phyloP scores from a whole-genome alignment of 2,888 invertebrate genomes.

The Dasypogon diadema region DNA sequence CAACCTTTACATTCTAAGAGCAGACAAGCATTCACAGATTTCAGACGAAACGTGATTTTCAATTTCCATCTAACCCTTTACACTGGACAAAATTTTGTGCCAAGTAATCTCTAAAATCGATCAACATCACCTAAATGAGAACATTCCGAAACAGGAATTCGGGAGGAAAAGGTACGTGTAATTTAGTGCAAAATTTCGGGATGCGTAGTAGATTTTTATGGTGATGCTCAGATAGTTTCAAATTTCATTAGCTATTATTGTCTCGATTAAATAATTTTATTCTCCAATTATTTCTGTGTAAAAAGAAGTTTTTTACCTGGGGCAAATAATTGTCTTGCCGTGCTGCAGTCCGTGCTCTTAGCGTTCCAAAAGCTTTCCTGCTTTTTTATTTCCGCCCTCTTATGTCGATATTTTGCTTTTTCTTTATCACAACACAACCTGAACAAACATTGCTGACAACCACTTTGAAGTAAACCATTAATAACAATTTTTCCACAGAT shows the following conservation, averaged over 20 bases:
- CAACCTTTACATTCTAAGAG: no score
- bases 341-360: slow-evolving; percentile 11
- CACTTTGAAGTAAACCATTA: not conserved
- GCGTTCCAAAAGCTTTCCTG: slow-evolving; percentile 17
- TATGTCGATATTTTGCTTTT: slow-evolving; percentile 1
- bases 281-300: not conserved
- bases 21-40: no score
- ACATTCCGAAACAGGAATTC: not conserved
- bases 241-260: no score
- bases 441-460: slow-evolving; percentile 2
- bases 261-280: no score
- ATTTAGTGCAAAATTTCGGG: not conserved
- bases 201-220: not conserved
- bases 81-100: no score
- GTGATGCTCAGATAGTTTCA: not conserved
- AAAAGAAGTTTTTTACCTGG: not conserved
- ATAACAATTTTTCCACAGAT: slow-evolving; percentile 12
- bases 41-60: no score
- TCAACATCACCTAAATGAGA: not conserved
- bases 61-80: no score
- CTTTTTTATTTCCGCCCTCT: slow-evolving; percentile 29
- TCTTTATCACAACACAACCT: slow-evolving; percentile 44
- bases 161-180: not conserved
- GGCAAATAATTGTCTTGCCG: slow-evolving; percentile 27
- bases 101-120: not conserved